phyloP scores from a whole-genome alignment of 2,113 vertebrate genomes.

The human region DNA sequence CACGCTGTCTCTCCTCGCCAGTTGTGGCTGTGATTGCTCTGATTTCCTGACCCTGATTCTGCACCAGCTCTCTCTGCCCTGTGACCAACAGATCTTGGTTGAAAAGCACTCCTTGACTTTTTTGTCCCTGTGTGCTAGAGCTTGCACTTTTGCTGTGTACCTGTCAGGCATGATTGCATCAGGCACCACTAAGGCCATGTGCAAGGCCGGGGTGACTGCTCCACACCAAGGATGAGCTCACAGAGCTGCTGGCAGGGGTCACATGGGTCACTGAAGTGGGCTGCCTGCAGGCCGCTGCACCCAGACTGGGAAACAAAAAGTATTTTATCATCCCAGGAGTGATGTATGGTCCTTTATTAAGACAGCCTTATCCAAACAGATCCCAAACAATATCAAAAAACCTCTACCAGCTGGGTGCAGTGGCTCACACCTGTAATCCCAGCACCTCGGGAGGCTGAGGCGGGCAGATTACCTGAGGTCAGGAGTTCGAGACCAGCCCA shows the following conservation, averaged over 20 bases:
- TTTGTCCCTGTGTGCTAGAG: constrained; percentile 92
- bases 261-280: constrained; percentile 88
- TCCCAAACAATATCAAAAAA: too few relatives aligned
- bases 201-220: constrained; percentile 84
- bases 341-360: too few relatives aligned
- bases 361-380: too few relatives aligned
- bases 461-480: too few relatives aligned
- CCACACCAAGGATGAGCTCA: constrained; percentile 79
- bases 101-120: constrained; percentile 91
- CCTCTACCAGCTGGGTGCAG: too few relatives aligned
- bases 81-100: constrained; percentile 80
- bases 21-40: constrained; percentile 90
- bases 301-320: too few relatives aligned
- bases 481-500: too few relatives aligned
- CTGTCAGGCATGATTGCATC: constrained; percentile 90
- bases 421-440: too few relatives aligned
- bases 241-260: constrained; percentile 86
- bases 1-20: constrained; percentile 87
- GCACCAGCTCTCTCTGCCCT: constrained; percentile 85
- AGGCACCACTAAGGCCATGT: constrained; percentile 87
- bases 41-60: constrained; percentile 95
- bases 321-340: too few relatives aligned
- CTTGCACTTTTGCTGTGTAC: constrained; percentile 89
- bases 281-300: constrained; percentile 80
- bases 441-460: too few relatives aligned